phyloP scores from a whole-genome alignment of 2,888 invertebrate genomes.

The Oligia latruncula region DNA sequence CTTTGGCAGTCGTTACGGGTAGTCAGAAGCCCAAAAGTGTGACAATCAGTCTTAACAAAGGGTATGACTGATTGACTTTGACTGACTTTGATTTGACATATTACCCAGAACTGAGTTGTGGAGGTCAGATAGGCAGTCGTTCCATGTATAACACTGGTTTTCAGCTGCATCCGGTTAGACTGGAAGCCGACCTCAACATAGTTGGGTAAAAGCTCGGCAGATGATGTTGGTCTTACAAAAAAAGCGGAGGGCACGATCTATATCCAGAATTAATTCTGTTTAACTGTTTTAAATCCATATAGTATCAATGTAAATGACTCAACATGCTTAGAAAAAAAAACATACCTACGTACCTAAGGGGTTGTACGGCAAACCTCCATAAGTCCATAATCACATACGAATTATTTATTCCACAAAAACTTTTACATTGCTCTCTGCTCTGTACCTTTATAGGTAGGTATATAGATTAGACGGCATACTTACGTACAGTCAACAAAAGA shows the following conservation, averaged over 20 bases:
- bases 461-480: not conserved
- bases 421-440: not conserved
- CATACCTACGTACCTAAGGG: too few relatives aligned
- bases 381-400: not conserved
- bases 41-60: not conserved
- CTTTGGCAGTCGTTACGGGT: not conserved
- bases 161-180: not conserved
- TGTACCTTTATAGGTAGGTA: not conserved
- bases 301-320: too few relatives aligned
- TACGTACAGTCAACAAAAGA: not conserved
- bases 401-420: not conserved
- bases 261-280: not conserved
- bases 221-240: not conserved
- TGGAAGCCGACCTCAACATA: not conserved
- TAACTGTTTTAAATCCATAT: too few relatives aligned
- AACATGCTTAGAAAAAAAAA: too few relatives aligned
- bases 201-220: too few relatives aligned
- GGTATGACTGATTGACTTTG: not conserved
- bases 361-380: not conserved
- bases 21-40: not conserved
- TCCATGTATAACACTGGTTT: not conserved
- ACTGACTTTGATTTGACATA: too few relatives aligned
- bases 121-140: not conserved
- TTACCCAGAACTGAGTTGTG: not conserved
- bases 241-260: not conserved